These are phyloP conservation scores for Caenorhabditis sinica DNA, from an alignment of 2,888 invertebrate genomes.

Conservation along the genomic window DNA sequence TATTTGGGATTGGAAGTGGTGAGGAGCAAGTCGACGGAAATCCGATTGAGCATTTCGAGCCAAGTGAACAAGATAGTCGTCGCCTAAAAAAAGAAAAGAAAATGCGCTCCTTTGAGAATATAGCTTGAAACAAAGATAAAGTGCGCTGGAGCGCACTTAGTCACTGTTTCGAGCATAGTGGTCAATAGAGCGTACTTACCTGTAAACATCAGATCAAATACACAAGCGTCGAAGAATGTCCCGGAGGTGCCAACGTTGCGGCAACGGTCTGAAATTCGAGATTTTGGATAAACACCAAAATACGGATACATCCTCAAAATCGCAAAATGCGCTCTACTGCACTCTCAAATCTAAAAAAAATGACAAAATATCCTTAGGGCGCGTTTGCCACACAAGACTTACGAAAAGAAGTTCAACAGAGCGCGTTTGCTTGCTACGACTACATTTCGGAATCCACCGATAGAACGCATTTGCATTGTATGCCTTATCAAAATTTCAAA, in stretches of 20 bases:
- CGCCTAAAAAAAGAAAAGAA: constrained; percentile 82
- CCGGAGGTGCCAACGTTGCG: constrained; percentile 85
- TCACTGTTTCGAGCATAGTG: not conserved
- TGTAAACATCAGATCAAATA: constrained; percentile 86
- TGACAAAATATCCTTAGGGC: too few relatives aligned
- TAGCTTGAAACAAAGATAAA: too few relatives aligned
- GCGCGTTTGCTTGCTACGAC: too few relatives aligned
- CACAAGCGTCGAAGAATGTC: constrained; percentile 87
- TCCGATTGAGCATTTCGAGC: constrained; percentile 71
- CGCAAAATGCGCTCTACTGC: too few relatives aligned
- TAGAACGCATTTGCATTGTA: too few relatives aligned
- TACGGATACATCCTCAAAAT: too few relatives aligned
- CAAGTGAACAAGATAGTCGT: constrained; percentile 67
- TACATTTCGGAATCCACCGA: too few relatives aligned
- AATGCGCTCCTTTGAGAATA: not conserved
- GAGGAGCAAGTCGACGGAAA: constrained; percentile 65
- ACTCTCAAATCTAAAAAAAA: too few relatives aligned
- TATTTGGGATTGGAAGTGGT: constrained; percentile 51
- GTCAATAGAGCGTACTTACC: constrained; percentile 40
- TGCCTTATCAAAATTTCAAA: not conserved
- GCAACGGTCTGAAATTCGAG: constrained; percentile 83
- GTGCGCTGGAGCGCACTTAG: too few relatives aligned
- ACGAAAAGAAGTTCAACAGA: too few relatives aligned
- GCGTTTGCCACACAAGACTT: too few relatives aligned
- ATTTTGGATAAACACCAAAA: too few relatives aligned